Evolutionary conservation across 1,140 invertebrate species (phyloP).

Genomic region (Patella vulgata): DNA sequence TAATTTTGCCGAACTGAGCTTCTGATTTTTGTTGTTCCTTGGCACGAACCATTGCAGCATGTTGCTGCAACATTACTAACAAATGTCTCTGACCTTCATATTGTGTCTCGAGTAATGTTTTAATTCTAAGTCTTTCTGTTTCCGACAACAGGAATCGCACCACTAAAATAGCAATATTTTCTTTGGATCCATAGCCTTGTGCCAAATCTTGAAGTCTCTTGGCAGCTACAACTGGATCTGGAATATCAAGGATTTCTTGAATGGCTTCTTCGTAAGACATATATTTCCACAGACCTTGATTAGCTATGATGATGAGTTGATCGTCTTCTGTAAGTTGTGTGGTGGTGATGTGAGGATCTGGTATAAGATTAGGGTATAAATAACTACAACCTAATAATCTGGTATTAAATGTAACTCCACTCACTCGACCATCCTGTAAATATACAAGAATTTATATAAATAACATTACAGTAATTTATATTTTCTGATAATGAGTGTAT

Average conservation of each 20-base stretch:
- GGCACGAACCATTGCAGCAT: conserved; percentile 39
- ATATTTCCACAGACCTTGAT: conserved; percentile 62
- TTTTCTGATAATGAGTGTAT: too few species aligned
- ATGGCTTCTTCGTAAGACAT: conserved; percentile 62
- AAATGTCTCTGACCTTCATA: conserved; percentile 47
- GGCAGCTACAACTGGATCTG: conserved; percentile 64
- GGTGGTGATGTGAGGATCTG: conserved; percentile 54
- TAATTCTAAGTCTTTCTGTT: conserved; percentile 42
- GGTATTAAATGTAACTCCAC: conserved; percentile 59
- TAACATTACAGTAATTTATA: too few species aligned
- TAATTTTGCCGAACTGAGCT: conserved; percentile 42
- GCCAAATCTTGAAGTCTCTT: conserved; percentile 65
- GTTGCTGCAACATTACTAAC: conserved; percentile 37
- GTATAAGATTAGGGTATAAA: conserved; percentile 62
- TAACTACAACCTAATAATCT: conserved; percentile 62
- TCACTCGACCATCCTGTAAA: conserved; percentile 61
- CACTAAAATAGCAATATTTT: conserved; percentile 64
- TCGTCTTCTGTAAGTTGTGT: conserved; percentile 55
- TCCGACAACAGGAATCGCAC: conserved; percentile 49
- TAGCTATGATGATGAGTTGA: conserved; percentile 64
- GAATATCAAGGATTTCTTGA: conserved; percentile 53
- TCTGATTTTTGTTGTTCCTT: conserved; percentile 37
- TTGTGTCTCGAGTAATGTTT: conserved; percentile 40
- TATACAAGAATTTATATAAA: too few species aligned
- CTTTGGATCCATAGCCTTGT: conserved; percentile 63